Conservation (phyloP, 1,140 invertebrate species). For the Luehdorfia chinensis region DNA sequence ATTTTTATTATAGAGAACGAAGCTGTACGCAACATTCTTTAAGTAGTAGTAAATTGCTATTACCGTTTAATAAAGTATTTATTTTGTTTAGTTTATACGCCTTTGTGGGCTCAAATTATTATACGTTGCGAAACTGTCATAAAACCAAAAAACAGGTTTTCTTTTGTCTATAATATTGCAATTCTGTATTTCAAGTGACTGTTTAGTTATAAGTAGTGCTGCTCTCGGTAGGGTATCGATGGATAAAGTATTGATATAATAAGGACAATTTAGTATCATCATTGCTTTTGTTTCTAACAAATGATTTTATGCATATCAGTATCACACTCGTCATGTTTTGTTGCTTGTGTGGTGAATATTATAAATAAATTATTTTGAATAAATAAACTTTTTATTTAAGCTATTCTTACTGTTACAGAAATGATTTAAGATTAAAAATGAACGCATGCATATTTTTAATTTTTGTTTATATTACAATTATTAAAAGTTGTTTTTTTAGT, state of each 20-base stretch:
- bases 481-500: too few relatives aligned
- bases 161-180: slow-evolving; percentile 33
- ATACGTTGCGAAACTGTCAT: slow-evolving; percentile 27
- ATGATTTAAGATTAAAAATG: too few relatives aligned
- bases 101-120: slow-evolving; percentile 49
- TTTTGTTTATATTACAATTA: too few relatives aligned
- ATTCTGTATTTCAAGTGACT: slow-evolving; percentile 35
- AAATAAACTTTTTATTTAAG: too few relatives aligned
- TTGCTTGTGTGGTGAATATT: slow-evolving; percentile 7
- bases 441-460: too few relatives aligned
- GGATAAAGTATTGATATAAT: slow-evolving; percentile 29
- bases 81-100: slow-evolving; percentile 49
- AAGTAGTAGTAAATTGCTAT: slow-evolving; percentile 30
- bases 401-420: too few relatives aligned
- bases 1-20: slow-evolving; percentile 42
- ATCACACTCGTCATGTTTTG: slow-evolving; percentile 25
- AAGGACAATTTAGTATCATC: slow-evolving; percentile 35
- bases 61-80: slow-evolving; percentile 43
- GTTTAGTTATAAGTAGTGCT: slow-evolving; percentile 51
- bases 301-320: slow-evolving; percentile 42
- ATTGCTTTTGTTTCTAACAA: slow-evolving; percentile 40
- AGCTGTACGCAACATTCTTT: slow-evolving; percentile 45
- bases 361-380: too few relatives aligned
- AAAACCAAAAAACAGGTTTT: slow-evolving; percentile 44
- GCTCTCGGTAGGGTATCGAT: slow-evolving; percentile 30